Percentiles rank a stretch among this genome's conserved stretches.
Evolutionary conservation across 2,888 invertebrate species (phyloP).

Genomic region (Cynaeus angustus): DNA sequence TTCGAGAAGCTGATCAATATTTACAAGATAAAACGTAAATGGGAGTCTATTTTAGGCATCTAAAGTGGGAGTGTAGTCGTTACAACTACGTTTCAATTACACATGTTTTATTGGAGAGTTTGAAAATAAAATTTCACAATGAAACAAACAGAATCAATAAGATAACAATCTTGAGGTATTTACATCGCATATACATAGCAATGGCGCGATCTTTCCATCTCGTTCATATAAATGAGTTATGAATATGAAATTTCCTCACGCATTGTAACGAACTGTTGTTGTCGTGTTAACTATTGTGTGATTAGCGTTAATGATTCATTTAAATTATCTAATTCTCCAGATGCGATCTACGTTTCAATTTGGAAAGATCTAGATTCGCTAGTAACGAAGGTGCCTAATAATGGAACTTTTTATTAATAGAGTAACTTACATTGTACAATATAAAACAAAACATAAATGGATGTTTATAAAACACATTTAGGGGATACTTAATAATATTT

Average conservation of each 20-base stretch:
- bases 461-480: conserved; percentile 72
- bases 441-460: conserved; percentile 72
- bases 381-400: conserved; percentile 52
- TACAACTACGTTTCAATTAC: too few species aligned
- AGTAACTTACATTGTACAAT: conserved; percentile 69
- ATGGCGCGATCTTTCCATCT: conserved; percentile 23
- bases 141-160: conserved; percentile 24
- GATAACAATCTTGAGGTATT: conserved; percentile 20
- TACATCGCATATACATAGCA: conserved; percentile 23
- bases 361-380: conserved; percentile 6
- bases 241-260: conserved; percentile 29
- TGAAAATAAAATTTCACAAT: conserved; percentile 10
- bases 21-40: too few species aligned
- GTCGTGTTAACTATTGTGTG: conserved; percentile 13
- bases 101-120: conserved; percentile 1
- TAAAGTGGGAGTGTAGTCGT: too few species aligned
- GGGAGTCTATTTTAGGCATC: too few species aligned
- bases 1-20: too few species aligned
- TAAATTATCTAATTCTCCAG: conserved; percentile 14
- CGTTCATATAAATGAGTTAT: conserved; percentile 21
- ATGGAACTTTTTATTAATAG: conserved; percentile 66
- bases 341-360: background rate
- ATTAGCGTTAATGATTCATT: conserved; percentile 19
- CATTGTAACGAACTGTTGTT: conserved; percentile 16
- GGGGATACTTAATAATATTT: conserved; percentile 68